phyloP scores from a whole-genome alignment of 2,888 invertebrate species.

The Graphium colonna region DNA sequence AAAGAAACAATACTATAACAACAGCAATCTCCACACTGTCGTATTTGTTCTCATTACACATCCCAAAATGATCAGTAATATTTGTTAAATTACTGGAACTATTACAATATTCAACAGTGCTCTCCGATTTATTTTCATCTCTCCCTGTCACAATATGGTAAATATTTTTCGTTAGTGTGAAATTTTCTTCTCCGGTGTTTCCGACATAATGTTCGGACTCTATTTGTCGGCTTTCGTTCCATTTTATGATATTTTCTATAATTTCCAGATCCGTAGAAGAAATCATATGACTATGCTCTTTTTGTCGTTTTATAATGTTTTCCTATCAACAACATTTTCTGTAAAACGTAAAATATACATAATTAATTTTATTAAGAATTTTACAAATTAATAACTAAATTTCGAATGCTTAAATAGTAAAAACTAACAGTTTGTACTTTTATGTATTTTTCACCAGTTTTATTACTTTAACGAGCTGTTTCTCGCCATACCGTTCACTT shows the following conservation, averaged over 20 bases:
- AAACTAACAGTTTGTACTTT: not conserved
- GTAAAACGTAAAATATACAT: slow-evolving; percentile 29
- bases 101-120: slow-evolving; percentile 33
- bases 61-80: slow-evolving; percentile 29
- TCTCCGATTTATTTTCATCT: slow-evolving; percentile 32
- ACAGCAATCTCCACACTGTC: slow-evolving; percentile 79
- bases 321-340: slow-evolving; percentile 31
- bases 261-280: slow-evolving; percentile 46
- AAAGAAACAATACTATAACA: slow-evolving; percentile 81
- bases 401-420: not conserved
- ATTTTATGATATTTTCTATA: slow-evolving; percentile 47
- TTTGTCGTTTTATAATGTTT: slow-evolving; percentile 4
- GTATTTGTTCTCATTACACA: slow-evolving; percentile 42
- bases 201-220: slow-evolving; percentile 51
- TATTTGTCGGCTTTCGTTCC: slow-evolving; percentile 51
- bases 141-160: slow-evolving; percentile 46
- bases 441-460: not conserved
- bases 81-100: slow-evolving; percentile 33
- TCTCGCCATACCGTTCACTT: no score
- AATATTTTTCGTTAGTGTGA: slow-evolving; percentile 46
- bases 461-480: no score
- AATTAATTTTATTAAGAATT: not conserved
- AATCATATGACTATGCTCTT: slow-evolving; percentile 54
- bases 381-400: not conserved
- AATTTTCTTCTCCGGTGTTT: slow-evolving; percentile 52